phyloP scores from a whole-genome alignment of 1,140 invertebrate genomes.

The Drosophila obscura region DNA sequence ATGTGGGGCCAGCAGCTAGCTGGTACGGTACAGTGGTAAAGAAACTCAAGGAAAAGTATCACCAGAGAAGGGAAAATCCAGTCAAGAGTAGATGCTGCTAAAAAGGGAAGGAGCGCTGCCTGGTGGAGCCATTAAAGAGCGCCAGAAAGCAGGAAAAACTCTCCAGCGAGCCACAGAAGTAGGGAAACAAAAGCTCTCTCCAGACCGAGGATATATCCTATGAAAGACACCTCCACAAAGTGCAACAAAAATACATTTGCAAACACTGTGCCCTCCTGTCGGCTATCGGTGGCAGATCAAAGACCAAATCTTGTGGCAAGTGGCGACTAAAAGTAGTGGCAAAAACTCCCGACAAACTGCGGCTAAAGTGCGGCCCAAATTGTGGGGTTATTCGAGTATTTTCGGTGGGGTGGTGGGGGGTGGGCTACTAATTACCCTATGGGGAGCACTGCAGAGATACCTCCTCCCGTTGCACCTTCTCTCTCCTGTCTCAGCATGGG shows the following conservation, averaged over 20 bases:
- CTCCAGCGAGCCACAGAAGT: too few relatives aligned
- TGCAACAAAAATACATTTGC: background rate
- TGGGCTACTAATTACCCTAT: constrained; percentile 78
- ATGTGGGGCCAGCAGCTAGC: constrained; percentile 55
- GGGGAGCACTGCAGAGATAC: constrained; percentile 49
- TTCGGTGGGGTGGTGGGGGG: constrained; percentile 25
- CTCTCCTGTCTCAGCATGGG: constrained; percentile 5
- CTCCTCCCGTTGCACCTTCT: constrained; percentile 11
- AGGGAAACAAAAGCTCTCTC: too few relatives aligned
- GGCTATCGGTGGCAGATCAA: constrained; percentile 72
- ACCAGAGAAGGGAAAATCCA: too few relatives aligned
- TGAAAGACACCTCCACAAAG: too few relatives aligned
- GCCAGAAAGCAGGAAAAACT: background rate
- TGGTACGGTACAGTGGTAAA: constrained; percentile 23
- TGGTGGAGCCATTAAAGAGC: too few relatives aligned
- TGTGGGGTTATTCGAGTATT: constrained; percentile 33
- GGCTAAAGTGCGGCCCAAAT: constrained; percentile 27
- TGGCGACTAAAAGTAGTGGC: constrained; percentile 22
- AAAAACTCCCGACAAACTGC: constrained; percentile 19
- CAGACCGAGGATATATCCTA: too few relatives aligned
- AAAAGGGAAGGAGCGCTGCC: too few relatives aligned
- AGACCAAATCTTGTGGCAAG: constrained; percentile 70
- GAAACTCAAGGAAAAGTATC: too few relatives aligned
- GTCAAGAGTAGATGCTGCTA: too few relatives aligned
- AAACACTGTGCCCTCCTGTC: constrained; percentile 20